phyloP scores from a whole-genome alignment of 2,888 invertebrate genomes.

The Graphium colonna region DNA sequence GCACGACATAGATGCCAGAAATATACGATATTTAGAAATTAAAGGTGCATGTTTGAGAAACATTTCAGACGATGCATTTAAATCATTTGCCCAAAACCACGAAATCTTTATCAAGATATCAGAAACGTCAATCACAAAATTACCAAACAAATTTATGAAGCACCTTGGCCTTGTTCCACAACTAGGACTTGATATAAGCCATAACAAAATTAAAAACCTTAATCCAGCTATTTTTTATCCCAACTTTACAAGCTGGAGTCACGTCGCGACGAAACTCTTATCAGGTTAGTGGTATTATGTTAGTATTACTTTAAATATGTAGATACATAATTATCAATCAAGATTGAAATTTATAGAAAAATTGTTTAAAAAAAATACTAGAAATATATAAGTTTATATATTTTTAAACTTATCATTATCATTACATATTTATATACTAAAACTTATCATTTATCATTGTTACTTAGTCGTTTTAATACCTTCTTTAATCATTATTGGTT shows the following conservation, averaged over 20 bases:
- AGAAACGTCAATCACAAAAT: conserved; percentile 87
- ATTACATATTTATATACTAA: too few relatives aligned
- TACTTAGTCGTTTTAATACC: too few relatives aligned
- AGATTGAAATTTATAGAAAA: too few relatives aligned
- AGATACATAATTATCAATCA: too few relatives aligned
- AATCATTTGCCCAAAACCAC: conserved; percentile 86
- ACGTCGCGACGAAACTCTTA: conserved; percentile 91
- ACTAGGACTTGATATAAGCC: conserved; percentile 89
- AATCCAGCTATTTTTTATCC: conserved; percentile 93
- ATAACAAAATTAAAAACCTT: conserved; percentile 88
- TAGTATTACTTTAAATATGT: too few relatives aligned
- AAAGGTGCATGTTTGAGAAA: conserved; percentile 86
- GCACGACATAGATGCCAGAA: conserved; percentile 87
- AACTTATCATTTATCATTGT: too few relatives aligned
- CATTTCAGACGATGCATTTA: conserved; percentile 89
- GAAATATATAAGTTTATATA: too few relatives aligned
- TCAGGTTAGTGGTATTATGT: conserved; percentile 77
- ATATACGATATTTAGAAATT: conserved; percentile 89
- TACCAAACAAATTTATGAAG: conserved; percentile 89
- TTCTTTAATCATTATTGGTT: too few relatives aligned
- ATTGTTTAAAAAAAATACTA: too few relatives aligned
- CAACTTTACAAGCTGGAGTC: conserved; percentile 92
- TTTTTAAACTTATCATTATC: too few relatives aligned
- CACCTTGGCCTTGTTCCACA: conserved; percentile 89
- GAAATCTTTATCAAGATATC: conserved; percentile 88